phyloP scores from a whole-genome alignment of 2,113 vertebrate genomes.

The Melanostigma gelatinosum region DNA sequence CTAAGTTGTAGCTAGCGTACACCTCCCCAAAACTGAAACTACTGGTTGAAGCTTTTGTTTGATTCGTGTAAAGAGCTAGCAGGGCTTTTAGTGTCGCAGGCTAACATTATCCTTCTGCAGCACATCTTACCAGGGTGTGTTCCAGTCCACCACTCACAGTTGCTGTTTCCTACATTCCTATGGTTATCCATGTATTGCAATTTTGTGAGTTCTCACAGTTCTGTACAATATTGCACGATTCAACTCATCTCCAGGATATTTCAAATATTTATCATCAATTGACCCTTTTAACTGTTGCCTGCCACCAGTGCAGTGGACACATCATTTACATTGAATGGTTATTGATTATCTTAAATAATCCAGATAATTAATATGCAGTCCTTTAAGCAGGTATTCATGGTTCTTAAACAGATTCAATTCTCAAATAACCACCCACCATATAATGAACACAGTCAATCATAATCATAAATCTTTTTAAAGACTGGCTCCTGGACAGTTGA shows the following conservation, averaged over 20 bases:
- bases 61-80: neutral
- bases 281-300: slow-evolving; percentile 52
- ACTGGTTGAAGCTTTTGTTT: neutral
- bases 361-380: slow-evolving; percentile 29
- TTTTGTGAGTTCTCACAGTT: slow-evolving; percentile 67
- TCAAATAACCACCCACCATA: slow-evolving; percentile 57
- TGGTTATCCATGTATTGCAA: slow-evolving; percentile 76
- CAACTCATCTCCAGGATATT: slow-evolving; percentile 44
- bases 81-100: slow-evolving; percentile 15
- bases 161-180: slow-evolving; percentile 75
- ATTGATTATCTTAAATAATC: slow-evolving; percentile 7
- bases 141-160: slow-evolving; percentile 55
- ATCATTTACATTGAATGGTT: slow-evolving; percentile 31
- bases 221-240: slow-evolving; percentile 79
- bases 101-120: slow-evolving; percentile 44
- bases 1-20: neutral
- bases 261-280: slow-evolving; percentile 31
- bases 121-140: slow-evolving; percentile 31
- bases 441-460: slow-evolving; percentile 39
- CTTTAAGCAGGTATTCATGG: slow-evolving; percentile 30
- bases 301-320: slow-evolving; percentile 52
- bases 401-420: slow-evolving; percentile 39
- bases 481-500: slow-evolving; percentile 38
- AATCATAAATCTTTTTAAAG: slow-evolving; percentile 19
- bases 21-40: neutral